Conservation (phyloP, 2,888 invertebrate genomes). For the Sthenelais limicola region DNA sequence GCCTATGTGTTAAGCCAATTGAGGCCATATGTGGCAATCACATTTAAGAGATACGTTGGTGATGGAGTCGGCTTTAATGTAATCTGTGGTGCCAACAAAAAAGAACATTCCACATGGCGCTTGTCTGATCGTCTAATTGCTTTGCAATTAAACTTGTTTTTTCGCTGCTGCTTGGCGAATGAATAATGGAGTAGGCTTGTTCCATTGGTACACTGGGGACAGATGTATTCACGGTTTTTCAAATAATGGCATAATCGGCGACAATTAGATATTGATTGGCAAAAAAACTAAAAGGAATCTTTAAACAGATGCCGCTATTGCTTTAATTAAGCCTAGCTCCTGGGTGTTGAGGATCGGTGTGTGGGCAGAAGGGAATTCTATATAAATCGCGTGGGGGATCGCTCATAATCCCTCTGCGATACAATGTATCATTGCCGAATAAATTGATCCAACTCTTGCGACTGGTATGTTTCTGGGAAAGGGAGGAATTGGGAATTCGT, state of each 20-base stretch:
- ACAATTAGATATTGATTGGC: background rate
- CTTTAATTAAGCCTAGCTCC: no score
- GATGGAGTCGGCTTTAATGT: conserved; percentile 27
- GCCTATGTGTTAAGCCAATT: conserved; percentile 35
- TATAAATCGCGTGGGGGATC: no score
- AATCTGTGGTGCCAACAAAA: conserved; percentile 20
- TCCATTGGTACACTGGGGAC: conserved; percentile 3
- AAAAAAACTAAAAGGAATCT: conserved; percentile 15
- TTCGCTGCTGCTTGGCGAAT: conserved; percentile 16
- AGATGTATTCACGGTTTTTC: conserved; percentile 31
- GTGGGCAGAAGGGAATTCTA: no score
- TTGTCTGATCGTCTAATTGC: conserved; percentile 34
- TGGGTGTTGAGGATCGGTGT: no score
- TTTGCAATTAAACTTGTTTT: conserved; percentile 25
- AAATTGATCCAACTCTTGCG: no score
- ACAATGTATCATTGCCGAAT: no score
- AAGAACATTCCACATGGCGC: conserved; percentile 26
- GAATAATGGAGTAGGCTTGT: conserved; percentile 23
- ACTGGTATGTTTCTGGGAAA: no score
- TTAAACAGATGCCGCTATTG: conserved; percentile 17
- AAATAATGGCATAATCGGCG: conserved; percentile 30
- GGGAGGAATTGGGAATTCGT: no score
- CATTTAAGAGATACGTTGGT: conserved; percentile 34
- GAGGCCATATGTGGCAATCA: conserved; percentile 30
- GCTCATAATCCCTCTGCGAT: no score